Percentiles rank a stretch among this genome's conserved stretches.
phyloP scores from a whole-genome alignment of 2,113 vertebrate species.

The Gobius niger region DNA sequence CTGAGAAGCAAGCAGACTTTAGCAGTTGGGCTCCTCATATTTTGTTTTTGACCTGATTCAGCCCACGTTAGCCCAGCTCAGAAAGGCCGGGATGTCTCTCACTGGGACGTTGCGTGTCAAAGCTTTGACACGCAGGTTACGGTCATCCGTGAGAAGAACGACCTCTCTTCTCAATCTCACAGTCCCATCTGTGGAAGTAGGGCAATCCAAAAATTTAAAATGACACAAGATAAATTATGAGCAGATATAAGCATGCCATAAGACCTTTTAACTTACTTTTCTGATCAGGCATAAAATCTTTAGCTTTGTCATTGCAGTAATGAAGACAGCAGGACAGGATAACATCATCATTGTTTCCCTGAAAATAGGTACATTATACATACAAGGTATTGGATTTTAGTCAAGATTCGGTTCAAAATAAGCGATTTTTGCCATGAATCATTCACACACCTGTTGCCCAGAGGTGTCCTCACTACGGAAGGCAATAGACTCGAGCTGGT shows the following conservation, averaged over 20 bases:
- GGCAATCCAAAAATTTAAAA: neutral
- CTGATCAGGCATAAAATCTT: conserved; percentile 90
- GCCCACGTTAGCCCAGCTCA: conserved; percentile 97
- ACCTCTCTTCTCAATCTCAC: conserved; percentile 87
- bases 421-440: neutral
- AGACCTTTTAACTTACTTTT: conserved; percentile 79
- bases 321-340: conserved; percentile 79
- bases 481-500: conserved; percentile 94
- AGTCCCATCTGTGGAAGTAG: conserved; percentile 82
- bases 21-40: conserved; percentile 50
- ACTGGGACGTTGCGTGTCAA: conserved; percentile 96
- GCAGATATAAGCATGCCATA: neutral
- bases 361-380: conserved; percentile 27
- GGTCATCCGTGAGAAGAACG: conserved; percentile 93
- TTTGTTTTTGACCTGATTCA: conserved; percentile 73
- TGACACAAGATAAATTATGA: neutral
- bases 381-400: neutral
- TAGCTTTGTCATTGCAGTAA: conserved; percentile 97
- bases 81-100: conserved; percentile 94
- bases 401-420: neutral
- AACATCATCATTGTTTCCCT: conserved; percentile 96
- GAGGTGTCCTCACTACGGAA: conserved; percentile 97
- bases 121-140: conserved; percentile 95
- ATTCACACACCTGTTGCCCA: conserved; percentile 85
- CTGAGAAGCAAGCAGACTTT: conserved; percentile 61